These are phyloP conservation scores for Rapana venosa DNA, from an alignment of 2,888 invertebrate genomes.

Conservation along the genomic window DNA sequence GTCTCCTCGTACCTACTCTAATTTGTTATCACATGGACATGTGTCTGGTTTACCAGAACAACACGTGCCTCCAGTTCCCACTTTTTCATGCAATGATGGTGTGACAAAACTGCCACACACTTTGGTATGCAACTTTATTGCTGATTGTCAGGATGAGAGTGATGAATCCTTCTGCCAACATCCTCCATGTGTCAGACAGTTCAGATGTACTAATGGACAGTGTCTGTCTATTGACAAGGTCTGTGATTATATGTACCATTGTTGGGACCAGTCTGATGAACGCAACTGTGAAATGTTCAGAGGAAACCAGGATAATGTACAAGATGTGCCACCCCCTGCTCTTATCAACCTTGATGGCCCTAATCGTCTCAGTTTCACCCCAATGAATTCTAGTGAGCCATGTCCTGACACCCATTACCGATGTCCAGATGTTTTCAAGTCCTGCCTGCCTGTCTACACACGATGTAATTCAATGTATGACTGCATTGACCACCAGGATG, in stretches of 20 bases:
- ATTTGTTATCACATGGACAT: too few species aligned
- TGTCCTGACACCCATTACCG: conserved; percentile 30
- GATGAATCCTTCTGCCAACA: not conserved
- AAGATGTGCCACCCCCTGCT: not conserved
- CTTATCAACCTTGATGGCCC: not conserved
- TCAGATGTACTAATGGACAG: conserved; percentile 5
- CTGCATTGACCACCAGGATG: conserved; percentile 16
- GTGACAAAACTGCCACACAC: not conserved
- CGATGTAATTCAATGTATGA: conserved; percentile 17
- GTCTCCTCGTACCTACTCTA: not conserved
- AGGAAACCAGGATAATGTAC: too few species aligned
- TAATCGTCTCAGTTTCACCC: not conserved
- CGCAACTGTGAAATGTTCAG: not conserved
- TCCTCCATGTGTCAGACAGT: not conserved
- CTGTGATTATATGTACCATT: not conserved
- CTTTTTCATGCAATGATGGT: not conserved
- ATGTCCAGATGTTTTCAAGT: not conserved
- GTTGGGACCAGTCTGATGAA: conserved; percentile 4
- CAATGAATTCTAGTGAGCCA: not conserved
- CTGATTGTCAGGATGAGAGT: not conserved
- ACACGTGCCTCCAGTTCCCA: not conserved
- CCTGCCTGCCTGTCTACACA: conserved; percentile 23
- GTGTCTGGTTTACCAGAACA: not conserved
- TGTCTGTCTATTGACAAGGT: not conserved
- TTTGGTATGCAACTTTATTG: not conserved